These are phyloP conservation scores for Stenurella melanura DNA, from an alignment of 2,888 invertebrate species.

Conservation along the genomic window DNA sequence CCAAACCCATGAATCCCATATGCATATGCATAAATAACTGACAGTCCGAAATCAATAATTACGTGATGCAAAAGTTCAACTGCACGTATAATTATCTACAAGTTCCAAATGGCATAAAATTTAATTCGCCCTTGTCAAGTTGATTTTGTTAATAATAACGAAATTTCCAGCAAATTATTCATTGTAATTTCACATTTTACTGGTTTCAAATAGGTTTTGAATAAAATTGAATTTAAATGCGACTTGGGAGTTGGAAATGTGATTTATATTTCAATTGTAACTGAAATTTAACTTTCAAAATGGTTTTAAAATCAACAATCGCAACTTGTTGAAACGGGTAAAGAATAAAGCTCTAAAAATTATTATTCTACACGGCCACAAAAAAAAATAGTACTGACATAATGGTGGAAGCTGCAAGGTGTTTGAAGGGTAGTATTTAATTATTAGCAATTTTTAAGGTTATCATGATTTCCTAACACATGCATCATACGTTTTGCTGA, in stretches of 20 bases:
- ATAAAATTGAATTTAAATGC: background rate
- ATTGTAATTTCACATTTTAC: background rate
- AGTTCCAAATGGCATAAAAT: background rate
- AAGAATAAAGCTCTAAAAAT: too few species aligned
- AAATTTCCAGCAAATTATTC: conserved; percentile 7
- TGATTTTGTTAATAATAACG: conserved; percentile 1
- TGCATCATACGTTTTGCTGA: too few species aligned
- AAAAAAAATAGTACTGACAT: too few species aligned
- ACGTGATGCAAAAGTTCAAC: too few species aligned
- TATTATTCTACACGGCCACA: too few species aligned
- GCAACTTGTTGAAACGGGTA: background rate
- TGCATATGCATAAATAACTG: too few species aligned
- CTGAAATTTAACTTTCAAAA: background rate
- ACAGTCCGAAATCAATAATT: too few species aligned
- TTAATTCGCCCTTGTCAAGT: conserved; percentile 2
- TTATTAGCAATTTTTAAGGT: too few species aligned
- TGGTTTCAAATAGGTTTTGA: background rate
- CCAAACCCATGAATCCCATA: too few species aligned
- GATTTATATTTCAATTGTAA: background rate
- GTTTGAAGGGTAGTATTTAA: too few species aligned
- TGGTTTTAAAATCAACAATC: background rate
- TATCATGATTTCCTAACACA: too few species aligned
- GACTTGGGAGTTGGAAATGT: background rate
- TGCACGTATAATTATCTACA: background rate
- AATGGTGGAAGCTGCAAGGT: too few species aligned